phyloP scores from a whole-genome alignment of 2,888 invertebrate species.

The Erebia palarica region DNA sequence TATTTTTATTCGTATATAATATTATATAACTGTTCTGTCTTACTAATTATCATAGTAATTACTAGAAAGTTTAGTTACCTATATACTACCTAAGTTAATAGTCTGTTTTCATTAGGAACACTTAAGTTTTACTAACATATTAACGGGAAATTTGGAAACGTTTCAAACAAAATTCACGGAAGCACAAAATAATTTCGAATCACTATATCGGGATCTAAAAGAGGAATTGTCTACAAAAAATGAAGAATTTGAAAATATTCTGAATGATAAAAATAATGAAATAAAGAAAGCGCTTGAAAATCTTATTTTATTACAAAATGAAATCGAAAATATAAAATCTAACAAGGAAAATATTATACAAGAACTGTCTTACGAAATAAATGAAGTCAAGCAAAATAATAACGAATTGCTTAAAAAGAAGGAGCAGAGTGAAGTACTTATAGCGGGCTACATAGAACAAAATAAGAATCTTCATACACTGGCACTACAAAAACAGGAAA shows the following conservation, averaged over 20 bases:
- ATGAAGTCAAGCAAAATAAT: conserved; percentile 48
- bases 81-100: neutral
- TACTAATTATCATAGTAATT: conserved; percentile 4
- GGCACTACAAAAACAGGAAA: conserved; percentile 42
- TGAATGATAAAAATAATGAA: conserved; percentile 57
- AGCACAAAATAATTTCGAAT: conserved; percentile 47
- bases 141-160: conserved; percentile 57
- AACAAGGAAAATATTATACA: conserved; percentile 46
- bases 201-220: conserved; percentile 51
- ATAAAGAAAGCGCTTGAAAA: conserved; percentile 54
- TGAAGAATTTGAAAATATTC: conserved; percentile 50
- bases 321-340: conserved; percentile 49
- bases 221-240: conserved; percentile 52
- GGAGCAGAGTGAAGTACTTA: conserved; percentile 39
- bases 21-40: neutral
- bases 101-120: conserved; percentile 58
- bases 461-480: conserved; percentile 42
- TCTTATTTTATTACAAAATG: conserved; percentile 47
- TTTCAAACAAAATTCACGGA: conserved; percentile 55
- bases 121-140: conserved; percentile 51
- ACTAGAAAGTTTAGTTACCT: neutral
- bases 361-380: conserved; percentile 47
- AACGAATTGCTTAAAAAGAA: conserved; percentile 47
- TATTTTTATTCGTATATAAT: neutral
- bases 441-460: conserved; percentile 45